Evolutionary conservation across 2,113 vertebrate genomes (phyloP), one percentile per base, ranked within the genome.

Genomic region (Holacanthus passer): DNA sequence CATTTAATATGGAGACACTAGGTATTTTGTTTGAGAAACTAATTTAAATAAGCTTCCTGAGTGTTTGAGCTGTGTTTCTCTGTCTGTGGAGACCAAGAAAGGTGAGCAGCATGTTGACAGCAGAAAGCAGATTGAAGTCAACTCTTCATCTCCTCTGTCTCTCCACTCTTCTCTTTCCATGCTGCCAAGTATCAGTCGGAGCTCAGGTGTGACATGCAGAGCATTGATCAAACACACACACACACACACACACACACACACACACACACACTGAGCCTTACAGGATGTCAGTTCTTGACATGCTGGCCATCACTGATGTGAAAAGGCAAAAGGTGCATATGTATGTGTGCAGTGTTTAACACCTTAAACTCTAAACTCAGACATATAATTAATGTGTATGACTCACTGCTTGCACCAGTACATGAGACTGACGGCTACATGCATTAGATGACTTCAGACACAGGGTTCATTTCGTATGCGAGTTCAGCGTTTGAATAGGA

Each of bases 361-460:
- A 37, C 31, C 50, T 71, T 20, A 7, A 60, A 32, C 41, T 4
- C 10, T 24, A 72, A 19, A 66, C 27, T 32, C 17, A 16, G 41
- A 11, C 4, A 9, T 45, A 22, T 8, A 32, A 35, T 53, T 20
- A 20, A 72, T 11, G 7, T 47, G 31, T 31, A 48, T 73, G 71
- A 47, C 55, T 32, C 39, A 32, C 12, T 0, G 11, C 16, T 20
- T 22, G 35, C 16, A 6, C 35, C 14, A 37, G 24, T 14, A 31
- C 6, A 2, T 50, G 43, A 29, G 31, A 31, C 73, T 53, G 35
- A 53, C 7, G 1, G 59, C 35, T 31, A 1, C 48, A 43, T 37
- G 56, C 56, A n/a, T 75, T 31, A 75, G 47, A 53, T 11, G 60
- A 53, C n/a, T 41, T 75, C 47, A 53, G 32, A 22, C 35, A 9